Conservation (phyloP, 2,113 vertebrate genomes). For the Alosa alosa region DNA sequence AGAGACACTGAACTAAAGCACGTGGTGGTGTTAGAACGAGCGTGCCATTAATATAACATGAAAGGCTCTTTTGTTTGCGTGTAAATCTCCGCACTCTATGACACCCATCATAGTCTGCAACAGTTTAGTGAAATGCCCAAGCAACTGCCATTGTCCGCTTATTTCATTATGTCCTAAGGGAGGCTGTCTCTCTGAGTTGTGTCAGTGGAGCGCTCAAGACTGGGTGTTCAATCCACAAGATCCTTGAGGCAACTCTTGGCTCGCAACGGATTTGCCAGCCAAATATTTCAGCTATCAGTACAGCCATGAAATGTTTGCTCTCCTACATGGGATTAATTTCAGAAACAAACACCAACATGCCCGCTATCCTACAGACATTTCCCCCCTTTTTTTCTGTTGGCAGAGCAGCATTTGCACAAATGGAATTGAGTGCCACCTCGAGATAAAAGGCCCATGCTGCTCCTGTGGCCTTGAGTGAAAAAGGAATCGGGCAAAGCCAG, state of each 20-base stretch:
- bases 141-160: not conserved
- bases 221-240: not conserved
- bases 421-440: not conserved
- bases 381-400: not conserved
- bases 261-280: not conserved
- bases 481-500: not conserved
- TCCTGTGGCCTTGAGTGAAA: not conserved
- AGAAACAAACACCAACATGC: not conserved
- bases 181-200: not conserved
- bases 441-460: not conserved
- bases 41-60: conserved; percentile 69
- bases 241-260: not conserved
- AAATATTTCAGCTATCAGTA: not conserved
- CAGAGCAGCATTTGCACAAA: not conserved
- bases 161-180: not conserved
- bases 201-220: not conserved
- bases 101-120: not conserved
- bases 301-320: not conserved
- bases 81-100: conserved; percentile 17
- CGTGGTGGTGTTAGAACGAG: conserved; percentile 45
- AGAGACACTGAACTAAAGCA: conserved; percentile 59
- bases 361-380: too few relatives aligned
- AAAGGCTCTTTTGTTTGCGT: conserved; percentile 32
- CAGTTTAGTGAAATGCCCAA: not conserved
- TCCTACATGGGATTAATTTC: not conserved